Evolutionary conservation across 2,888 invertebrate species (phyloP), one percentile per base, ranked within the genome.

Genomic region (Philereme vetulata): DNA sequence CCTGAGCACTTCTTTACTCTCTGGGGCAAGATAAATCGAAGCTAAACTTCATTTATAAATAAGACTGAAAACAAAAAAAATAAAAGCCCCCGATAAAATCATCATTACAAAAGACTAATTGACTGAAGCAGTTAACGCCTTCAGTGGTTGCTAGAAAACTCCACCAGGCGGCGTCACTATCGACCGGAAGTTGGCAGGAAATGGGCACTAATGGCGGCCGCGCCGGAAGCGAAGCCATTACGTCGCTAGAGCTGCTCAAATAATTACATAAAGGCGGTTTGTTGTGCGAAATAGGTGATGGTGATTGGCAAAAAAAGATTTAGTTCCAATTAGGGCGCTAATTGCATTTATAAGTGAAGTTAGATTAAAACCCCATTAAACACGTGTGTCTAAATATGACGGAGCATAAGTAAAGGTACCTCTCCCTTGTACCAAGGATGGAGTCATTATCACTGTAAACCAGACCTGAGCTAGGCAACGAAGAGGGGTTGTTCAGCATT

Each of bases 201-300:
- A 91, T 92, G 84, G 87, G 83, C 88, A 86, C 89, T 92, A 92
- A 91, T 91, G 90, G 90, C 85, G 74, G 81, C 81, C 81, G 75
- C 83, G 72, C 85, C 86, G 90, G 90, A 91, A 84, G 86, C 76
- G 72, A 76, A 82, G 81, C 90, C 90, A 90, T 90, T 89, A 90
- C 83, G 77, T 71, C 77, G 78, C 80, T 87, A 86, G 87, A 82
- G 87, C 85, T 85, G 81, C 81, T 85, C 90, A 90, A 90, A 90
- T 90, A 88, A 89, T 89, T 89, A 88, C 88, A 78, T 82, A 80
- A 67, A 71, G 68, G 59, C 9, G 54, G 79, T 80, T 81, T 77
- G 74, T 71, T 78, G 76, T 76, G 72, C 72, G 69, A 74, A 72
- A 75, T 75, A 71, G 65, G 61, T 68, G 66, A 71, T 68, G 58